Percentiles rank a stretch among this genome's conserved stretches.
These are phyloP conservation scores for Odocoileus hemionus DNA, from an alignment of 2,113 vertebrate species.

Conservation along the genomic window DNA sequence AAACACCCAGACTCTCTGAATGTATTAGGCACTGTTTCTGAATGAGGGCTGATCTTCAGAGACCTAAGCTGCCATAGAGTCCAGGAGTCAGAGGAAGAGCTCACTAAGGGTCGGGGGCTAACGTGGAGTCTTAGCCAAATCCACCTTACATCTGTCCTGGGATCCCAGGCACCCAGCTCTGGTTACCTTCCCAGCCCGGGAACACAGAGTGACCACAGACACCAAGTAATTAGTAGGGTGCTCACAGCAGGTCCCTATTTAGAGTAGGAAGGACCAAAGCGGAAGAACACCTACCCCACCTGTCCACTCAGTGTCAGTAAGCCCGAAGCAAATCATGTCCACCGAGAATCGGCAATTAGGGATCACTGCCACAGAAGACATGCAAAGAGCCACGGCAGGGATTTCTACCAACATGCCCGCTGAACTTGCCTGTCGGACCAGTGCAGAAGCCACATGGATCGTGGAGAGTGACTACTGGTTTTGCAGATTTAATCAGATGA, in stretches of 20 bases:
- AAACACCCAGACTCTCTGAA: not conserved
- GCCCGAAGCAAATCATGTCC: not conserved
- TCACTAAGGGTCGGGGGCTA: not conserved
- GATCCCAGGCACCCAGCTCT: not conserved
- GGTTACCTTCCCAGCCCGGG: not conserved
- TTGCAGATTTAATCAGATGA: not conserved
- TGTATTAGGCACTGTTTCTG: not conserved
- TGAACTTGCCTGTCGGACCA: not conserved
- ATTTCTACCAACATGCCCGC: not conserved
- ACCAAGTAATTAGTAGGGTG: not conserved
- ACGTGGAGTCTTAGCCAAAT: not conserved
- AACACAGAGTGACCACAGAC: not conserved
- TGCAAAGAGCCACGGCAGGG: no score
- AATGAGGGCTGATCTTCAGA: not conserved
- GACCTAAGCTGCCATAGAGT: not conserved
- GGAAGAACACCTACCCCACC: not conserved
- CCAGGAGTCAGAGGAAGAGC: not conserved
- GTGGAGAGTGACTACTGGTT: not conserved
- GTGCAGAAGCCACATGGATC: not conserved
- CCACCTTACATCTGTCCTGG: not conserved
- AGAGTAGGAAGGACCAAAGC: not conserved
- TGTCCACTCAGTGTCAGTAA: not conserved
- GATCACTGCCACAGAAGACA: not conserved
- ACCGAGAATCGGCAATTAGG: accelerated
- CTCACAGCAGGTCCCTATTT: not conserved